Percentiles rank a stretch among this genome's conserved stretches.
Evolutionary conservation across 1,140 invertebrate genomes (phyloP).

Genomic region (Littorina saxatilis): DNA sequence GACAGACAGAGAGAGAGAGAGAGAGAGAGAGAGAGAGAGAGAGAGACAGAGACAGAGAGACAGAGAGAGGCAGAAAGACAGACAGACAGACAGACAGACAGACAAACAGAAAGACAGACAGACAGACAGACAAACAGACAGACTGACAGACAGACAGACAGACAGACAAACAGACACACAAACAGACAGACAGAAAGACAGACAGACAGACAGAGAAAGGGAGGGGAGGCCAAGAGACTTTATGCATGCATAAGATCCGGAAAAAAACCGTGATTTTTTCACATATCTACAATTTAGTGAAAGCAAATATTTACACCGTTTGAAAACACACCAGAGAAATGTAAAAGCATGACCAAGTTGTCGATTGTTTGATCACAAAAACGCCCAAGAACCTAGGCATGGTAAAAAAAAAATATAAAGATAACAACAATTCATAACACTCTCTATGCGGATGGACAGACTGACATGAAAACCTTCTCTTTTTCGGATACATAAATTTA

Average conservation of each 20-base stretch:
- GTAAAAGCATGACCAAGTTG: background rate
- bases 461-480: no score
- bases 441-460: no score
- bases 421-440: no score
- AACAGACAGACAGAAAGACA: no score
- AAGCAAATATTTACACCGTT: background rate
- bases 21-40: background rate
- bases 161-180: no score
- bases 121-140: no score
- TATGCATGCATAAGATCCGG: no score
- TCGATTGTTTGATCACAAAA: background rate
- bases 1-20: background rate
- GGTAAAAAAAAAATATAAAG: background rate
- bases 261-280: no score
- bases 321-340: background rate
- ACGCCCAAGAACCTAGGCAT: background rate
- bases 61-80: background rate
- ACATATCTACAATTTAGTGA: background rate
- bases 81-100: no score
- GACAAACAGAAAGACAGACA: no score
- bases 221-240: background rate
- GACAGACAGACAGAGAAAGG: background rate
- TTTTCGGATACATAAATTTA: no score
- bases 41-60: background rate
- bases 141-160: no score